Evolutionary conservation across 30 jellyfish, hydroid and myxozoan genomes (phyloP), one percentile per base, ranked within the genome.

Genomic region (Morbakka virulenta): DNA sequence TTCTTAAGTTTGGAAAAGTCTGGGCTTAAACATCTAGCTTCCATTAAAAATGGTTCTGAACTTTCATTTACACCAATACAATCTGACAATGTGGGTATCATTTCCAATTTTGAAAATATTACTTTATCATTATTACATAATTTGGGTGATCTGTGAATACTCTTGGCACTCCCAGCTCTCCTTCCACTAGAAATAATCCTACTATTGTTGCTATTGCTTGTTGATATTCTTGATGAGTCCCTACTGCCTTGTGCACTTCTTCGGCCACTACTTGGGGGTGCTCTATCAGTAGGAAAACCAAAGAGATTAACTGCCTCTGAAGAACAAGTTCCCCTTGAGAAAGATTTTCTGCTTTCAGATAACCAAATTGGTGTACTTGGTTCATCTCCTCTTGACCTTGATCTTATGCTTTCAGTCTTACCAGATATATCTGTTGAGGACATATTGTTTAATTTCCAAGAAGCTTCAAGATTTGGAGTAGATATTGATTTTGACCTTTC

Each of bases 231-330:
- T 9, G 17, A 6, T 17, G 9, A 17, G 17, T 41, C 57, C 57
- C 57, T 41, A 17, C 57, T 41, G 17, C 57, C 17, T 36, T 41
- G 36, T 21, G 66, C 84, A 62, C 86, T 62, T 2, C 88, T 35
- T 11, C 88, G 84, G 24, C 88, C 88, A 61, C 88, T 77, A 0
- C 84, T 23, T 20, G 88, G 88, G 3, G 84, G 86, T 0, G 82
- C 57, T 41, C 57, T 41, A 6, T 41, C 57, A 17, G 57, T 17
- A 6, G 17, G 17, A 41, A 41, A 6, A 6, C 17, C 13, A 17
- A 41, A 41, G 17, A 17, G 57, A 41, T 41, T 17, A 41, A 17
- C 9, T 6, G 17, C 57, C 17, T 41, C 57, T 41, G 57, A 17
- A 6, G 57, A 41, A 6, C 13, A 9, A 41, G 13, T 41, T 41